Base-by-base conservation (phyloP, 2,888 invertebrate genomes). In the Sesamia inferens region DNA sequence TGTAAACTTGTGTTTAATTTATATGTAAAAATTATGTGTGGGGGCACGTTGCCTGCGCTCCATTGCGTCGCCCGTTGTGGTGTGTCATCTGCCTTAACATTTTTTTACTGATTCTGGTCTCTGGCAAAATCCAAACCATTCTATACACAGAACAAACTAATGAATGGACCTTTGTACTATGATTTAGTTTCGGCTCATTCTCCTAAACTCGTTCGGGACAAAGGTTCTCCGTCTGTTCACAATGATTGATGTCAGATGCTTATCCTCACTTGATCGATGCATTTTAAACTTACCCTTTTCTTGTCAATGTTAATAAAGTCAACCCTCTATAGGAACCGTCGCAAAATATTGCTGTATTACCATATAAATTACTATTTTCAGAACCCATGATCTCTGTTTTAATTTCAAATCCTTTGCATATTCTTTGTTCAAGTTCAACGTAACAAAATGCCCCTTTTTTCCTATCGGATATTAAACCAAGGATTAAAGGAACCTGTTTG, bases 191-290 rank as follows among this genome's bases (percentile, higher is more conserved):
- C 5, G 5, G 10, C 8, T 31, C 31, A 58, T 16, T 16, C 16
- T 31, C 8, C 4, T 16, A 5, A 19, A 16, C 31, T 16, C 24
- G 24, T 58, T 10, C 10, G 31, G 14, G 0, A 14, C 7, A 57
- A 54, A n/a, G n/a, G 11, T 54, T 48, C 19, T 19, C 48, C 7
- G 47, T 13, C 7, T 48, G 8, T n/a, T 13, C 5, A 10, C 16
- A 16, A 54, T 16, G 16, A 22, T 66, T 69, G 48, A 48, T 48
- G 19, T 62, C 57, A 31, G 39, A 68, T 68, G 44, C 87, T 89
- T 24, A 64, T 19, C 24, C 5, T 24, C 5, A 13, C 7, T 47
- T 24, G 16, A 47, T 24, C 7, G 19, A 68, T 54, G 55, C 47
- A 44, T 67, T 76, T 19, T 39, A 68, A 69, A 54, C 4, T n/a